Base-by-base conservation (phyloP, 2,113 vertebrate genomes). In the Vombatus ursinus region DNA sequence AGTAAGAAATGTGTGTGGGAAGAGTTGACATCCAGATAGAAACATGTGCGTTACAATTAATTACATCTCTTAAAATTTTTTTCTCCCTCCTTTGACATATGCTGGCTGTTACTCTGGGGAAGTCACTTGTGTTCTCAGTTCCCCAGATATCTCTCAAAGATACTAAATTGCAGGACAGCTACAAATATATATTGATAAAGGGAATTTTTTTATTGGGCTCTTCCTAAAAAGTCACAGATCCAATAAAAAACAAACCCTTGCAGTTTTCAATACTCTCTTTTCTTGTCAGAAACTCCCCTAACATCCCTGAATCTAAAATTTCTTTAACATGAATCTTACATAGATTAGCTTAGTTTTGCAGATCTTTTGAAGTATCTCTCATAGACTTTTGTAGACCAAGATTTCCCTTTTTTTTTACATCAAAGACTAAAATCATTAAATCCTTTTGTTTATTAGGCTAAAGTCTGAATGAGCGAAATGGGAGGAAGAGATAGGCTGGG, bases 241-340 rank as follows among this genome's bases (percentile, higher is more conserved):
- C 68, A 84, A 84, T 44, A 44, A 84, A 84, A 84, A 37, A 61
- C 3, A 37, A 68, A n/a, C 54, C 6, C 3, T 51, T 52, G 28
- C 23, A 84, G 52, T 90, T 95, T 97, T 93, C 89, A 0, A 52
- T 94, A 22, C 28, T 94, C 47, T 95, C 91, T 92, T 19, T 92
- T 52, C 53, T 0, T 92, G 7, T 68, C 61, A 90, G 47, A 94
- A 96, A 95, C 90, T 31, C 37, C 50, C 77, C 92, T 52, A 16
- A 57, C 28, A 22, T 96, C 95, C 90, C 61, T 92, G 77, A 95
- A 94, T 94, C 12, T 11, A 95, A 94, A 91, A 84, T 6, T 12
- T 52, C 37, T 25, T 97, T 92, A 24, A 50, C 91, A 9, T 91
- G 0, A 90, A 51, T 89, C 48, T 97, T 49, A 0, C 94, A 50